Evolutionary conservation across 2,888 invertebrate species (phyloP).

Genomic region (Polydrusus tereticollis): DNA sequence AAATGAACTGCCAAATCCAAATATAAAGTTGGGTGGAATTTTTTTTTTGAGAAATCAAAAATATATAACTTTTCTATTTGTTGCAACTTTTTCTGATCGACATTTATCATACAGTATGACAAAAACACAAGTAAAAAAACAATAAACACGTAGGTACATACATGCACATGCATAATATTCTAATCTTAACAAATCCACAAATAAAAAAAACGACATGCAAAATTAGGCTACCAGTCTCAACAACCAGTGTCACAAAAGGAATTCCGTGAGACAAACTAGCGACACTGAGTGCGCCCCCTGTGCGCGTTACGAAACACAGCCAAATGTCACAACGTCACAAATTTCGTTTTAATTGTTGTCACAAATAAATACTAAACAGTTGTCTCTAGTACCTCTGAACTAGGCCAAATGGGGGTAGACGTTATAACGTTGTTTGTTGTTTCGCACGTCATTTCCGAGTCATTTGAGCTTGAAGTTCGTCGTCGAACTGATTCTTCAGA

Average conservation of each 20-base stretch:
- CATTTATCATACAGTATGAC: constrained; percentile 29
- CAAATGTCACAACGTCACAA: constrained; percentile 42
- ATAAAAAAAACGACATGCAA: constrained; percentile 37
- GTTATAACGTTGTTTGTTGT: constrained; percentile 16
- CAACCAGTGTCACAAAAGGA: constrained; percentile 15
- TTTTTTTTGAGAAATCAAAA: no score
- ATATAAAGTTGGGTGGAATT: no score
- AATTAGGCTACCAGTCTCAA: constrained; percentile 32
- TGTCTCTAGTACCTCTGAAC: constrained; percentile 77
- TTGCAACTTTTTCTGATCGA: no score
- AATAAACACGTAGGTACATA: constrained; percentile 31
- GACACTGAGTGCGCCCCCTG: constrained; percentile 18
- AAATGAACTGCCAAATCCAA: no score
- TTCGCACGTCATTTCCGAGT: constrained; percentile 62
- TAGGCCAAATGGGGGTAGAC: constrained; percentile 37
- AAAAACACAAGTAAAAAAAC: constrained; percentile 22
- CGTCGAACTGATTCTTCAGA: constrained; percentile 74
- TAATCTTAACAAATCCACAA: constrained; percentile 23
- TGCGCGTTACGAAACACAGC: constrained; percentile 42
- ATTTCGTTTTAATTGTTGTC: constrained; percentile 28
- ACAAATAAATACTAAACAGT: constrained; percentile 70
- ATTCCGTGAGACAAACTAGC: constrained; percentile 19
- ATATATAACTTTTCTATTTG: no score
- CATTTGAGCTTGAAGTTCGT: constrained; percentile 73
- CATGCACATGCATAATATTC: constrained; percentile 39